Conservation (phyloP, 2,888 invertebrate genomes). For the Pammene fasciana region DNA sequence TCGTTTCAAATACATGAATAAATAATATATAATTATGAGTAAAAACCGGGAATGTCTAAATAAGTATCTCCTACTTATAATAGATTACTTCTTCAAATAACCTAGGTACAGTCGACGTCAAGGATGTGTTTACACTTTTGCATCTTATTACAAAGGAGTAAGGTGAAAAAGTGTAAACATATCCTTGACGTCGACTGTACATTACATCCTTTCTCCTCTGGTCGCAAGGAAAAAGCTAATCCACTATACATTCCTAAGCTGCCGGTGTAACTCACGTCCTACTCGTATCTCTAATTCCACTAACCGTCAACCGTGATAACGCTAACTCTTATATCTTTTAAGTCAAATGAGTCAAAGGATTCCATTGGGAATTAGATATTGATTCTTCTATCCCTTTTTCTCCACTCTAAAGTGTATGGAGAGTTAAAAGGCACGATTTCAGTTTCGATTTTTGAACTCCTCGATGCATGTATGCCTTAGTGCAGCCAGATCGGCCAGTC, state of each 20-base stretch:
- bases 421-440: background rate
- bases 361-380: background rate
- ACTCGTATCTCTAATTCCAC: conserved; percentile 15
- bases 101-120: background rate
- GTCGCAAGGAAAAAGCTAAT: conserved; percentile 9
- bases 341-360: conserved; percentile 28
- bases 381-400: background rate
- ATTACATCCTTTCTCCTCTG: conserved; percentile 1
- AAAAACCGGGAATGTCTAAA: too few relatives aligned
- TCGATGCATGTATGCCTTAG: background rate
- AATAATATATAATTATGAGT: too few relatives aligned
- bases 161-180: too few relatives aligned
- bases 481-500: background rate
- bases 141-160: too few relatives aligned
- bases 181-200: background rate
- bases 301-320: conserved; percentile 27
- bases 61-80: too few relatives aligned
- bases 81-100: too few relatives aligned
- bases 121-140: background rate
- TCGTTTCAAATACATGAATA: too few relatives aligned
- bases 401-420: background rate
- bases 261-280: conserved; percentile 13
- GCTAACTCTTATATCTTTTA: conserved; percentile 27
- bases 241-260: conserved; percentile 19
- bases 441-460: conserved; percentile 4